These are phyloP conservation scores for Danio kyathit DNA, from an alignment of 2,797 vertebrate genomes.

Conservation along the genomic window DNA sequence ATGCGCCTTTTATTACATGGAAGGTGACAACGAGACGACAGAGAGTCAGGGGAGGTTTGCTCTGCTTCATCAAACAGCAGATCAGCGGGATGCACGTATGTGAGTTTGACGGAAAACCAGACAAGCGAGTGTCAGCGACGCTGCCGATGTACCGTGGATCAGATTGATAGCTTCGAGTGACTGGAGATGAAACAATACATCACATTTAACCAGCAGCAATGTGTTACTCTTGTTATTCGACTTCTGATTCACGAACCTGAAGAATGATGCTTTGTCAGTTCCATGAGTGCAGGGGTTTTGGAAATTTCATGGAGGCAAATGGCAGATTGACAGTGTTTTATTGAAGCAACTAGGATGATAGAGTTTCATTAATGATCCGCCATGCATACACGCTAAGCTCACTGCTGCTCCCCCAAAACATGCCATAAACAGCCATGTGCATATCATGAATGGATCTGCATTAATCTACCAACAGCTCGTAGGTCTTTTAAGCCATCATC, in stretches of 20 bases:
- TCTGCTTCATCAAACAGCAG: constrained; percentile 43
- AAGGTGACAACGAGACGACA: constrained; percentile 12
- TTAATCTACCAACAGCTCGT: constrained; percentile 47
- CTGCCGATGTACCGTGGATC: constrained; percentile 19
- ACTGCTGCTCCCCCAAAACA: constrained; percentile 13
- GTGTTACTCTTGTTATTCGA: constrained; percentile 26
- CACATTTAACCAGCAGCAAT: constrained; percentile 40
- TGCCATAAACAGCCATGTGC: constrained; percentile 49
- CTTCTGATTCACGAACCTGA: constrained; percentile 3
- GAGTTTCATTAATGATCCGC: constrained; percentile 58
- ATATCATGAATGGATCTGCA: constrained; percentile 65
- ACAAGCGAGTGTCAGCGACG: constrained; percentile 30
- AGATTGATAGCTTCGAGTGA: constrained; percentile 44
- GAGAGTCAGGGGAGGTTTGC: constrained; percentile 32
- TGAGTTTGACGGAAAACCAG: constrained; percentile 17
- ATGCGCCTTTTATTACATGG: constrained; percentile 22
- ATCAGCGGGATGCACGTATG: constrained; percentile 20
- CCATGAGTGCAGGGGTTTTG: constrained; percentile 4
- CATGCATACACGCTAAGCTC: constrained; percentile 7
- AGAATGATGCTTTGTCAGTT: background rate
- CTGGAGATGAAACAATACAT: constrained; percentile 48
- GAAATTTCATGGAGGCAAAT: constrained; percentile 2
- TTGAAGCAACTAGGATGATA: constrained; percentile 28
- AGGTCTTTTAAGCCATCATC: constrained; percentile 22
- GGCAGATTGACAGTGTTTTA: constrained; percentile 51